Conservation (phyloP, 2,888 invertebrate genomes). For the Trachelus troglodyta region DNA sequence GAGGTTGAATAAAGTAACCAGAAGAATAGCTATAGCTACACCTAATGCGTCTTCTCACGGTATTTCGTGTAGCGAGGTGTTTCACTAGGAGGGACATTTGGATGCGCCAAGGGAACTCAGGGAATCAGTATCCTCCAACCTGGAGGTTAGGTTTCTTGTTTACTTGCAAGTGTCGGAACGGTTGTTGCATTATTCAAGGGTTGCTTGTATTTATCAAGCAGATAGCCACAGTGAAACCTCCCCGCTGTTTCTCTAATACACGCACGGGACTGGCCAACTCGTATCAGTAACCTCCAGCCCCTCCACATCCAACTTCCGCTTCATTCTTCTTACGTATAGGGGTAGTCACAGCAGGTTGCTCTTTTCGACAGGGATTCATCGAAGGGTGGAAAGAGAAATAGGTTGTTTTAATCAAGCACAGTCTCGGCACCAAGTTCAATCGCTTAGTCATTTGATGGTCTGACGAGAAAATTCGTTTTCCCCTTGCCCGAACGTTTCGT, state of each 20-base stretch:
- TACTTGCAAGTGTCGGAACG: constrained; percentile 45
- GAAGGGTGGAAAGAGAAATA: neutral
- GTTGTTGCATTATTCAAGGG: constrained; percentile 58
- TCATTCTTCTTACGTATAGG: neutral
- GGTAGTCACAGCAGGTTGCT: neutral
- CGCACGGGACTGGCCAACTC: constrained; percentile 11
- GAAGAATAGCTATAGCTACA: neutral
- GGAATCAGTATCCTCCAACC: constrained; percentile 8
- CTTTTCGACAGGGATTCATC: constrained; percentile 6
- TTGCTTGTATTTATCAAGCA: constrained; percentile 60
- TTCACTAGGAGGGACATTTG: neutral
- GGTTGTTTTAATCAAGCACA: neutral
- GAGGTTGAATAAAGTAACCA: neutral
- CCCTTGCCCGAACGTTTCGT: neutral
- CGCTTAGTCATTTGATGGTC: neutral
- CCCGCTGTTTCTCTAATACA: constrained; percentile 18
- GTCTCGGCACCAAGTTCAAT: neutral
- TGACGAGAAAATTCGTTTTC: neutral
- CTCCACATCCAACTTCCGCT: neutral
- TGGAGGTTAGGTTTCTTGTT: constrained; percentile 53
- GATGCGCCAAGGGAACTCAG: neutral
- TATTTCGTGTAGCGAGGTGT: neutral
- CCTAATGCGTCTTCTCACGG: neutral
- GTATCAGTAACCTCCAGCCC: constrained; percentile 9
- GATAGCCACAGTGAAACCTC: constrained; percentile 43